These are phyloP conservation scores for Vireo griseus DNA, from an alignment of 2,797 vertebrate species.

Conservation along the genomic window DNA sequence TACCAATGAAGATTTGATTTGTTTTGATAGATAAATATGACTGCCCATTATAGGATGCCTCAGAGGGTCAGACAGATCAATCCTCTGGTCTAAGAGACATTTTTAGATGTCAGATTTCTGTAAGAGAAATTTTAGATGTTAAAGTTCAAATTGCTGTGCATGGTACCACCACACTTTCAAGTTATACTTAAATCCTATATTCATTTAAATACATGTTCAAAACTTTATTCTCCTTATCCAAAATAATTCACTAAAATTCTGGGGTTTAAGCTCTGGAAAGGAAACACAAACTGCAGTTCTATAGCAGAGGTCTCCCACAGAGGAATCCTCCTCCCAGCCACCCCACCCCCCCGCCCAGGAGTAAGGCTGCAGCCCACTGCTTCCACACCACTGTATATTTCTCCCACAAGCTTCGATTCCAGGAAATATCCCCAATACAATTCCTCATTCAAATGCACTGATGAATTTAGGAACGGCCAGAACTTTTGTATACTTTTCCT, in stretches of 20 bases:
- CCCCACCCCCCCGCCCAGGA: not conserved
- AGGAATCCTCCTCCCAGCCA: not conserved
- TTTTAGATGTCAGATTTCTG: not conserved
- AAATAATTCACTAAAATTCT: not conserved
- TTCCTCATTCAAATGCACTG: not conserved
- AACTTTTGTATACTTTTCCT: not conserved
- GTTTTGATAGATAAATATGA: not conserved
- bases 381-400: not conserved
- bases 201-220: not conserved
- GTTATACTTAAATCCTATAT: not conserved
- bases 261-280: not conserved
- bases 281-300: not conserved
- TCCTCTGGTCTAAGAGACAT: not conserved
- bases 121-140: not conserved
- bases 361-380: not conserved
- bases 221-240: not conserved
- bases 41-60: not conserved
- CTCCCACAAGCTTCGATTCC: not conserved
- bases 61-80: not conserved
- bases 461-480: not conserved
- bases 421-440: not conserved
- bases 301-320: not conserved
- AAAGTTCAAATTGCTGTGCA: not conserved
- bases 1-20: not conserved
- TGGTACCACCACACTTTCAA: not conserved